Base-by-base conservation (phyloP, 2,888 invertebrate genomes). In the Odontothrips loti region DNA sequence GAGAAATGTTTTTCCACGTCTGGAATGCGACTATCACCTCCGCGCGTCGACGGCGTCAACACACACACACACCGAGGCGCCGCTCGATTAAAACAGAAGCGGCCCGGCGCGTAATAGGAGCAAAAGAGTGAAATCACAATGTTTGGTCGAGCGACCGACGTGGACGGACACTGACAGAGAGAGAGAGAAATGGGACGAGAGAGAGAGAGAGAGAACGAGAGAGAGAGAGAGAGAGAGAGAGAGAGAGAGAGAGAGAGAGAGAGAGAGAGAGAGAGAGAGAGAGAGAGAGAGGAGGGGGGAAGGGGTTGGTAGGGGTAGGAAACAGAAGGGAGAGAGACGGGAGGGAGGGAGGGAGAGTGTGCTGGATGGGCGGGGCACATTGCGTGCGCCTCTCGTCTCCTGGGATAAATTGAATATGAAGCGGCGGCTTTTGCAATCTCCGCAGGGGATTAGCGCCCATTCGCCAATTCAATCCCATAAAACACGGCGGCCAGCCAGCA, bases 141-240 rank as follows among this genome's bases (percentile, higher is more conserved):
- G 34, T 43, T 43, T 43, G 6, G 34, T 6, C 34, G 34, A 43
- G 3, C 34, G 34, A 58, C 17, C 17, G 58, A 58, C 58, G 58
- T 43, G 34, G 34, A 48, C 48, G 12, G 48, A 12, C 51, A 20
- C 51, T 20, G 63, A 63, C 9, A 63, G 63, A n/a, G 68, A 68
- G 68, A 11, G 68, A 23, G 68, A 11, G 68, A 27, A 34, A 34
- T 4, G 34, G 27, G 23, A 17, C n/a, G 78, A 75, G 51, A 78
- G 48, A 80, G 78, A 80, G 80, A 48, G 81, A 34, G 80, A 80
- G 80, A 80, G 63, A 58, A 80, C 27, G 80, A 63, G 80, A 23
- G 79, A 75, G 78, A 48, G 82, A 82, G 78, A 75, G 51, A 78
- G 48, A 80, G 78, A 80, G 80, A 48, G 81, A 34, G 80, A 80